Evolutionary conservation across 2,113 vertebrate genomes (phyloP), one percentile per base, ranked within the genome.

Genomic region (Lates calcarifer): DNA sequence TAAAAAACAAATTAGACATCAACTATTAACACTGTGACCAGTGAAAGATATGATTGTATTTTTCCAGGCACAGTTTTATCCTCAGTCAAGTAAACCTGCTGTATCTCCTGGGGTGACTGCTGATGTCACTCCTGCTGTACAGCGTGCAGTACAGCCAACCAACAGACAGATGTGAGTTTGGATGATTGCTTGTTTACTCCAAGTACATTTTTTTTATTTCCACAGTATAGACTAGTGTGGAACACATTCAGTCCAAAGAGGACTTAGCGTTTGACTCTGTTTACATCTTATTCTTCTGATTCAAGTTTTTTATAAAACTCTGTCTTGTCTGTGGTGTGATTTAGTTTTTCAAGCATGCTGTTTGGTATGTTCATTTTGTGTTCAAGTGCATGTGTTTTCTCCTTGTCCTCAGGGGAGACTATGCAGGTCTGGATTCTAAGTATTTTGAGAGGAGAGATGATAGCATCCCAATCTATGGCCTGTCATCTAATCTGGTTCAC

Each of bases 381-480:
- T 11, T 47, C 9, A 37, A 14, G 4, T 9, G 15, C 22, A 4
- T 55, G 12, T n/a, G 58, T 11, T 41, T 69, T 66, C 11, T 64
- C 70, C 18, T 39, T 55, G 61, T 90, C 74, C 74, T 79, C 66
- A 89, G 97, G 64, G 89, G 94, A 64, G 95, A 96, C 20, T 89
- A 87, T 31, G 29, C 91, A 37, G 96, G 96, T 24, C 90, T 98
- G 88, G 97, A 98, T 31, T 81, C 96, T 0, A 99, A 98, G 77
- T 99, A 98, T 79, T 95, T 99, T 63, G 97, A 96, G 94, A 97
- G 94, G 74, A 94, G 96, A 91, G 97, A 98, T 5, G 96, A 96
- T 55, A 95, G 96, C 92, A 96, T 97, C 89, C 96, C 97, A 37
- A 86, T 98, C 79, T 94, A 95, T 4, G 95, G 96, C 1, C 95